Base-by-base conservation (phyloP, 2,113 vertebrate genomes). In the Platanista minor region DNA sequence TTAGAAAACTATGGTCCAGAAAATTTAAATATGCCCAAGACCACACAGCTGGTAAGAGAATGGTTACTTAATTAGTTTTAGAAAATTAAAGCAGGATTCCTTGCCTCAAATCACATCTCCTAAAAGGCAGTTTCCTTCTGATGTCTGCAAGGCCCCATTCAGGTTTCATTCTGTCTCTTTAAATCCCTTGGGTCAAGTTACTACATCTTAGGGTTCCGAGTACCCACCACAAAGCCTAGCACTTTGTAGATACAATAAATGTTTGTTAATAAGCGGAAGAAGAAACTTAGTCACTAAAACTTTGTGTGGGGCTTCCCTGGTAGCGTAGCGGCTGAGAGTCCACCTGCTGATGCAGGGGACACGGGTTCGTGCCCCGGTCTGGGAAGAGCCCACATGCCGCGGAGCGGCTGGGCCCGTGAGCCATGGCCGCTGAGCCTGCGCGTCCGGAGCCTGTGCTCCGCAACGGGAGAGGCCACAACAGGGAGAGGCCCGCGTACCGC, bases 41-140 rank as follows among this genome's bases (percentile, higher is more conserved):
- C 96, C 95, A 98, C 93, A 97, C 94, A 98, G 39, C 87, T 78
- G 87, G 88, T 71, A 85, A 95, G 41, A 85, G 36, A 84, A 54
- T 75, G 43, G 66, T 95, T 90, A 81, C 59, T 94, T 95, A 95
- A 97, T 90, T 96, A 57, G 83, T 96, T 96, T 96, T 85, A 90
- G 92, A 94, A 96, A 97, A 96, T 87, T 87, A 95, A 59, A 87
- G 66, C 64, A 92, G 67, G 59, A 72, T 90, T 93, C 62, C 85
- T 95, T 84, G 62, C 43, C 75, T 93, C 33, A 59, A 75, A 80
- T 81, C 54, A 90, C 66, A 88, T 62, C 49, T 91, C 62, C 29
- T 27, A 12, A 57, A 91, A 96, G 66, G 23, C 74, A 21, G 59
- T 94, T 96, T 95, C 74, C 59, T 64, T 94, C 39, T 49, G 80